A percentile compares a stretch with the other conserved stretches of the same genome.
Evolutionary conservation across 2,113 vertebrate genomes (phyloP).

Genomic region (Pterophyllum scalare): DNA sequence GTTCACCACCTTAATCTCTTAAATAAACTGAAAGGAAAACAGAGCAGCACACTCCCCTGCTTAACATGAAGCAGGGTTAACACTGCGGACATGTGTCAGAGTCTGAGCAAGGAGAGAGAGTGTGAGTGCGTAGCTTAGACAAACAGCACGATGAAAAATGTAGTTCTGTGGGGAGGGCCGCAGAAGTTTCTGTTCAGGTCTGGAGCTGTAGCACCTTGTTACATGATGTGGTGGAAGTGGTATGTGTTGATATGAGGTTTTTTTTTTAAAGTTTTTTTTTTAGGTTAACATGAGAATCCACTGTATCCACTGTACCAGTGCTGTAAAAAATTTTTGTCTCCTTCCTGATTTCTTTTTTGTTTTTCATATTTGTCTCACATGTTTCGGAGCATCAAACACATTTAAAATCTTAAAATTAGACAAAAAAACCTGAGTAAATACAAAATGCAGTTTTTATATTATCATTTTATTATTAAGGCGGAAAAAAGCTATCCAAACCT

Average conservation of each 20-base stretch:
- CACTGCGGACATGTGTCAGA: constrained; percentile 49
- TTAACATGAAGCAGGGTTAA: constrained; percentile 53
- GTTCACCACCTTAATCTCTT: constrained; percentile 70
- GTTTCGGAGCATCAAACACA: neutral
- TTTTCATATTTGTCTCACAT: neutral
- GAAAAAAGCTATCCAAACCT: neutral
- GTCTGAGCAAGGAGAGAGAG: constrained; percentile 15
- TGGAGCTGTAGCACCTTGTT: constrained; percentile 9
- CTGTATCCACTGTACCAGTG: neutral
- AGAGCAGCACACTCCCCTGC: constrained; percentile 55
- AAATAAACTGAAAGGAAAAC: constrained; percentile 59
- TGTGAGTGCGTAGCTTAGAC: constrained; percentile 43
- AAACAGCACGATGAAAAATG: constrained; percentile 65
- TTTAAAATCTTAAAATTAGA: neutral
- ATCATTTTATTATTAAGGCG: neutral
- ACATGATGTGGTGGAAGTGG: neutral
- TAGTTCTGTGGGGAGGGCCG: constrained; percentile 24
- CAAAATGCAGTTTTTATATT: neutral
- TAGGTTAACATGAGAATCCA: constrained; percentile 7
- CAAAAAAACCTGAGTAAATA: neutral
- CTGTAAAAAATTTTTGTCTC: neutral
- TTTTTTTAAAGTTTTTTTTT: neutral
- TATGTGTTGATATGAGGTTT: constrained; percentile 22
- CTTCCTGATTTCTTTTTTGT: neutral
- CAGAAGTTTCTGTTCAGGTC: constrained; percentile 6